phyloP scores from a whole-genome alignment of 2,888 invertebrate genomes.

The Blastobasis lacticolella region DNA sequence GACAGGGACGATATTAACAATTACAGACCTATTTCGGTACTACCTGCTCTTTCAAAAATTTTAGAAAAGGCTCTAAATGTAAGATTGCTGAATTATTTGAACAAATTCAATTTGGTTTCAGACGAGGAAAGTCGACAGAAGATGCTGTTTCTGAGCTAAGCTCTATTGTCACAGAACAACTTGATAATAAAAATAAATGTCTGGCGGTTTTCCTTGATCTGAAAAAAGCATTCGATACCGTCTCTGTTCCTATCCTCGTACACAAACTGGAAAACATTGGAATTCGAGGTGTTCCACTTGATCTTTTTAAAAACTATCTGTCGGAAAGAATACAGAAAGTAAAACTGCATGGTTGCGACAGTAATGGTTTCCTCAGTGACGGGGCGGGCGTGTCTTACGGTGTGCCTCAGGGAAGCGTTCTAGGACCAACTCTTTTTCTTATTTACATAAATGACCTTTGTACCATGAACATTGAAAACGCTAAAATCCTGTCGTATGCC shows the following conservation, averaged over 20 bases:
- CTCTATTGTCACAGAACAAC: background rate
- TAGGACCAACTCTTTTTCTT: too few species aligned
- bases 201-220: background rate
- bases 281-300: too few species aligned
- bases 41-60: constrained; percentile 5
- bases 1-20: constrained; percentile 2
- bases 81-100: background rate
- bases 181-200: constrained; percentile 3
- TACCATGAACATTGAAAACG: too few species aligned
- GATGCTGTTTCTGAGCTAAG: constrained; percentile 4
- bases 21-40: constrained; percentile 6
- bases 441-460: too few species aligned
- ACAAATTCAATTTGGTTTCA: constrained; percentile 6
- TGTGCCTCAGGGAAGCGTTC: too few species aligned
- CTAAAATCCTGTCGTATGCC: too few species aligned
- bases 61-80: constrained; percentile 7
- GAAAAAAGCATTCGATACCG: background rate
- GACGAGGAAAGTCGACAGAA: constrained; percentile 3
- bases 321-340: too few species aligned
- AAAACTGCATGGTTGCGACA: too few species aligned
- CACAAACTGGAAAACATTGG: too few species aligned
- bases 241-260: background rate
- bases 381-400: too few species aligned
- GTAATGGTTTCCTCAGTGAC: too few species aligned
- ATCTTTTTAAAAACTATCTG: too few species aligned